Base-by-base conservation (phyloP, 2,797 vertebrate species). In the Aeoliscus strigatus region DNA sequence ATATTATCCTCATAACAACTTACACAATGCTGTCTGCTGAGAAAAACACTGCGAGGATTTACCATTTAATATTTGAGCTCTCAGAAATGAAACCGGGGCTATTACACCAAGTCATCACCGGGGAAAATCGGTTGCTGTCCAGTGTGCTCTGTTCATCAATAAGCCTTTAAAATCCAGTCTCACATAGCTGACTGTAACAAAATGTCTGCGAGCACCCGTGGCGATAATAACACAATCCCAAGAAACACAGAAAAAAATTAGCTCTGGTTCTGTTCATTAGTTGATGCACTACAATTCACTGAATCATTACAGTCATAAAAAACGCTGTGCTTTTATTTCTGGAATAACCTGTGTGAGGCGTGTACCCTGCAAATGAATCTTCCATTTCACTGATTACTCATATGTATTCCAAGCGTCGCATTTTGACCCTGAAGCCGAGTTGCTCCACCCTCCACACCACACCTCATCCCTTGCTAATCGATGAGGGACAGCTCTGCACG, bases 231-330 rank as follows among this genome's bases (percentile, higher is more conserved):
- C n/a, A 34, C 27, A 32, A 50, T 7, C 17, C 25, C 14, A 25
- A n/a, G 13, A 37, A 7, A 37, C 8, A 35, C 10, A 34, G 7
- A 54, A n/a, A n/a, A n/a, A n/a, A n/a, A n/a, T n/a, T n/a, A 35
- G 11, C 37, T 44, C 27, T 43, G 36, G 23, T 23, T 42, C 29
- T 29, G 14, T 38, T 47, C 2, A 8, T 51, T 28, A 27, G 47
- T 67, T 43, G 12, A 68, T 63, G 34, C 26, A 5, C 39, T 27
- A 43, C 25, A 51, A 32, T 60, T 49, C 24, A 11, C 38, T 24
- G 28, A 27, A 52, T 80, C 73, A 42, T 73, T 75, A 67, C 27
- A 23, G 30, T 54, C 54, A 67, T 73, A 56, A 70, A 74, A 51
- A 12, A 30, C 6, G 40, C 34, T 39, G 51, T 39, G 27, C 2